phyloP scores from a whole-genome alignment of 2,113 vertebrate genomes.

The Daubentonia madagascariensis region DNA sequence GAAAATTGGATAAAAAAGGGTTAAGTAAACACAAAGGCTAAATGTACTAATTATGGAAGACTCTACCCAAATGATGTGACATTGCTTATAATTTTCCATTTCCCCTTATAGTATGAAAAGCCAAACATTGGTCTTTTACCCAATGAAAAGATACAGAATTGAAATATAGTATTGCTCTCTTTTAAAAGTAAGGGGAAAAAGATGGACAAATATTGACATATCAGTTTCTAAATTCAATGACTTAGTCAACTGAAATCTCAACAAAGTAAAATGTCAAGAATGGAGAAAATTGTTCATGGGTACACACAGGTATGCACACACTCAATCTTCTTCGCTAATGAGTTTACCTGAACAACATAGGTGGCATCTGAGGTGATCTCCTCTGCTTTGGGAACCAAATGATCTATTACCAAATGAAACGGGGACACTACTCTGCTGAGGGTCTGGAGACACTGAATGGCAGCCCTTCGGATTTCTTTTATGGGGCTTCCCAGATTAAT shows the following conservation, averaged over 20 bases:
- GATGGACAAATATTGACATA: neutral
- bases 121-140: neutral
- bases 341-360: conserved; percentile 88
- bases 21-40: neutral
- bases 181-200: neutral
- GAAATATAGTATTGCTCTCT: neutral
- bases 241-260: neutral
- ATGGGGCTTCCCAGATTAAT: conserved; percentile 88
- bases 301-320: rapidly evolving
- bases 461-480: conserved; percentile 90
- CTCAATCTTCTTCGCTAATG: neutral
- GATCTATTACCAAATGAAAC: conserved; percentile 85
- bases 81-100: neutral
- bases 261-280: neutral
- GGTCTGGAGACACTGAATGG: conserved; percentile 84
- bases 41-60: neutral
- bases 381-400: conserved; percentile 87
- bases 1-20: neutral
- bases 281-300: neutral
- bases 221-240: neutral
- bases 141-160: neutral
- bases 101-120: neutral
- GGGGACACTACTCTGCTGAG: conserved; percentile 81
- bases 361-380: conserved; percentile 91
- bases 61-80: neutral